A percentile compares a stretch with the other conserved stretches of the same genome.
These are phyloP conservation scores for Mechanitis messenoides DNA, from an alignment of 2,888 invertebrate genomes.

Conservation along the genomic window DNA sequence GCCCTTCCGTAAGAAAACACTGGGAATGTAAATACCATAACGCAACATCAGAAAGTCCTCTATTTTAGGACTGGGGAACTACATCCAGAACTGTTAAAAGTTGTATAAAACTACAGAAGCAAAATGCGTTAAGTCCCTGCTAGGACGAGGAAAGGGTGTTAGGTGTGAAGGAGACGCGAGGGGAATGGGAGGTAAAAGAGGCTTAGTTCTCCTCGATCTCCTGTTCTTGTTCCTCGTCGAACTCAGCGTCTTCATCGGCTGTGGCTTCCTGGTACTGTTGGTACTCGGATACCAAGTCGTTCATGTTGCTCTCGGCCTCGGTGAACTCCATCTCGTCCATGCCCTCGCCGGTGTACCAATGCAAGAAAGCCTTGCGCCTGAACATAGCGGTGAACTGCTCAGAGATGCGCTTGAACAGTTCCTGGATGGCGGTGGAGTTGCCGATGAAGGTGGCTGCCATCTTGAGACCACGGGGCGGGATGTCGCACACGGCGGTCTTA, in stretches of 20 bases:
- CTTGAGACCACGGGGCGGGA: constrained; percentile 92
- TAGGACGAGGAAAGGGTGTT: constrained; percentile 35
- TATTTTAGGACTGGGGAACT: constrained; percentile 34
- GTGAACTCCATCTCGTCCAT: constrained; percentile 96
- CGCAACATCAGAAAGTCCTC: constrained; percentile 49
- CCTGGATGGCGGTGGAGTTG: constrained; percentile 94
- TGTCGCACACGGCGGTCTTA: constrained; percentile 95
- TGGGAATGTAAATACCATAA: constrained; percentile 66
- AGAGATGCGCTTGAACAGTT: constrained; percentile 91
- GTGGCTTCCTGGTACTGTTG: constrained; percentile 96
- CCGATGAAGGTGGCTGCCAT: constrained; percentile 97
- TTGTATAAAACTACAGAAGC: constrained; percentile 61
- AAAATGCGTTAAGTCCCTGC: constrained; percentile 38
- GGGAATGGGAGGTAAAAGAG: constrained; percentile 24
- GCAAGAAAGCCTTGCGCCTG: constrained; percentile 94
- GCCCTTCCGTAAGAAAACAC: constrained; percentile 67
- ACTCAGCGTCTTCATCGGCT: constrained; percentile 88
- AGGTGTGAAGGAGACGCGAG: constrained; percentile 29
- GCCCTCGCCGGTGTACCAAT: constrained; percentile 95
- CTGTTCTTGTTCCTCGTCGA: constrained; percentile 85
- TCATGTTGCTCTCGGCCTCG: constrained; percentile 97
- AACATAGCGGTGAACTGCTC: constrained; percentile 97
- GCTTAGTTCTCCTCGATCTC: constrained; percentile 81
- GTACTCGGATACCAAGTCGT: constrained; percentile 94
- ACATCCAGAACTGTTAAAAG: constrained; percentile 50